Conservation (phyloP, 2,797 vertebrate species). For the Cetoscarus ocellatus region DNA sequence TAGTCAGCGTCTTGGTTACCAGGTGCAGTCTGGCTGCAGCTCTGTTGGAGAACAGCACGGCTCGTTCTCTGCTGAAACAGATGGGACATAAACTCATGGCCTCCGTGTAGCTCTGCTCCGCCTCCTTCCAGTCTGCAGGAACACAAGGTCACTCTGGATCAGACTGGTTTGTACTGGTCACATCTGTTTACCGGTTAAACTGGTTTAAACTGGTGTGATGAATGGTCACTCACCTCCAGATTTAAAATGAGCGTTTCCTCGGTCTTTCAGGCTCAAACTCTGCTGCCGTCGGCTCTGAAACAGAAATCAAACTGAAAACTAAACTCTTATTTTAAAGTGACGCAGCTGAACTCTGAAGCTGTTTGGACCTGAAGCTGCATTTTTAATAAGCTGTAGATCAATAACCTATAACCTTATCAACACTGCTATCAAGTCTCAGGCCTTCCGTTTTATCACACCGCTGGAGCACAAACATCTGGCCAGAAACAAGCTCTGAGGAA, state of each 20-base stretch:
- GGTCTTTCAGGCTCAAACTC: constrained; percentile 77
- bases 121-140: constrained; percentile 87
- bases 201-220: neutral
- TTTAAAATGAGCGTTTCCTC: constrained; percentile 79
- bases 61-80: constrained; percentile 88
- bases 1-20: constrained; percentile 71
- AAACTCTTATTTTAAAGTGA: too few species aligned
- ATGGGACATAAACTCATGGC: constrained; percentile 89
- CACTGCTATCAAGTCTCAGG: too few species aligned
- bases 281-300: constrained; percentile 75
- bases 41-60: constrained; percentile 94
- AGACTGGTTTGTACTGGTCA: neutral
- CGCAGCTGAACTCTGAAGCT: too few species aligned
- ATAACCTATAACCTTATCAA: too few species aligned
- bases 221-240: constrained; percentile 69
- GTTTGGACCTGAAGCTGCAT: too few species aligned
- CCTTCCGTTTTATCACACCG: too few species aligned
- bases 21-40: constrained; percentile 93
- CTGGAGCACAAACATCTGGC: too few species aligned
- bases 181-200: neutral
- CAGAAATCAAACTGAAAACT: neutral
- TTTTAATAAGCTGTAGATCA: too few species aligned
- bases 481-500: too few species aligned
- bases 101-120: constrained; percentile 88
- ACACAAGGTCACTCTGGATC: neutral